Evolutionary conservation across 2,888 invertebrate species (phyloP).

Genomic region (Zygogramma bicolorata): DNA sequence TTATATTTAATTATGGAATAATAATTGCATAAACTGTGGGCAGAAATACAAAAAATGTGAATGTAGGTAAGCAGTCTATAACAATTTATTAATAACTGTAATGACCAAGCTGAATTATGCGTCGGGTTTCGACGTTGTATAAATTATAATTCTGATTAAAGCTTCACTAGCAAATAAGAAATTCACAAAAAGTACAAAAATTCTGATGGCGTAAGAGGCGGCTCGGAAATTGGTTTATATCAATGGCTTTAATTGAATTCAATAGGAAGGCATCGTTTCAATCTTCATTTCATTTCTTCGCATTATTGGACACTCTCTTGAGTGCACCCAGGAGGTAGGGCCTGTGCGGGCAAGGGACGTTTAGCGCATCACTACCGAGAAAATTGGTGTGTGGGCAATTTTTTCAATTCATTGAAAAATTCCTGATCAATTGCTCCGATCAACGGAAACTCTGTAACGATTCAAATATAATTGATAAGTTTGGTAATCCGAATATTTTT

Average conservation of each 20-base stretch:
- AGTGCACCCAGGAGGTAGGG: no score
- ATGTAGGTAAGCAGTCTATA: constrained; percentile 36
- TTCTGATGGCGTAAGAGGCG: neutral
- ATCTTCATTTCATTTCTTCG: no score
- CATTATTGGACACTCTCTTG: no score
- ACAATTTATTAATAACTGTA: constrained; percentile 30
- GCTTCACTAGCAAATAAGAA: neutral
- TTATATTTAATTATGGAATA: constrained; percentile 39
- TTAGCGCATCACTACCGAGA: no score
- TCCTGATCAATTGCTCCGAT: no score
- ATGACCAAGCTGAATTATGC: constrained; percentile 22
- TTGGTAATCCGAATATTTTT: no score
- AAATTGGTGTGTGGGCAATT: no score
- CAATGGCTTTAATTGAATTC: neutral
- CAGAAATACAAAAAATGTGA: constrained; percentile 24
- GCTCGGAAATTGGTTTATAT: neutral
- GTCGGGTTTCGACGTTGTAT: constrained; percentile 14
- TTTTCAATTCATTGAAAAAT: no score
- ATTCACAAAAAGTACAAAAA: neutral
- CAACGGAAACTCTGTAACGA: no score
- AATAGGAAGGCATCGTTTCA: no score
- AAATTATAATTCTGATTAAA: constrained; percentile 1
- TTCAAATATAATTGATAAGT: no score
- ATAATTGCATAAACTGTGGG: constrained; percentile 29
- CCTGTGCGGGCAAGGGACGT: no score